Evolutionary conservation across 2,113 vertebrate species (phyloP), one percentile per base, ranked within the genome.

Genomic region (Paramisgurnus dabryanus): DNA sequence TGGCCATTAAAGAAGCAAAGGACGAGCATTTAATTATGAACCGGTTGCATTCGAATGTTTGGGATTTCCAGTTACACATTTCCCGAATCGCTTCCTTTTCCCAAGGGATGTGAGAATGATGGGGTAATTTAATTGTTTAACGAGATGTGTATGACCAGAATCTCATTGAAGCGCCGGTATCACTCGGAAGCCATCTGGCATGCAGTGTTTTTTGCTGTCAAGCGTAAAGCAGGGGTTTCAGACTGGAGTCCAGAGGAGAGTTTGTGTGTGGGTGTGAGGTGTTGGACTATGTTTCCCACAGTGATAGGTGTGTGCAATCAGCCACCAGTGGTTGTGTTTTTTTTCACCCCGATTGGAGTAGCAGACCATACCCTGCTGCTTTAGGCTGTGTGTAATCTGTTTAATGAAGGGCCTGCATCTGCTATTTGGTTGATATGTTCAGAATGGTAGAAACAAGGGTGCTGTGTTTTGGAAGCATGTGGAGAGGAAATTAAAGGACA

Each of bases 81-180:
- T 66, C 49, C 72, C 17, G 47, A 76, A 76, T 65, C 27, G 13
- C 27, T 53, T 41, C 53, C 43, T 49, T 13, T 39, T 5, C 58
- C 70, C 15, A 2, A 4, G 71, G 45, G 60, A 76, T 8, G 9
- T 77, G 63, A 22, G 74, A 64, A 10, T 17, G 60, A 53, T 77
- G 27, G 63, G 73, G 39, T 17, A 63, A 73, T 88, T 74, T 90
- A 89, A 90, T 90, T 91, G 88, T 86, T 87, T 87, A 88, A 91
- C 86, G 86, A 87, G 89, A 83, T 88, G 87, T 79, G 82, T 85
- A 83, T 90, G 85, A 90, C 89, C 88, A 87, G 81, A 68, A 83
- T 82, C 80, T 86, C 89, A 89, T 89, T 88, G 90, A 82, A 88
- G 80, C 78, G 47, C 65, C 71, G 76, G 77, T 87, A 85, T 90